A percentile compares a stretch with the other conserved stretches of the same genome.
These are phyloP conservation scores for Hemibagrus guttatus DNA, from an alignment of 2,797 vertebrate species.

Conservation along the genomic window DNA sequence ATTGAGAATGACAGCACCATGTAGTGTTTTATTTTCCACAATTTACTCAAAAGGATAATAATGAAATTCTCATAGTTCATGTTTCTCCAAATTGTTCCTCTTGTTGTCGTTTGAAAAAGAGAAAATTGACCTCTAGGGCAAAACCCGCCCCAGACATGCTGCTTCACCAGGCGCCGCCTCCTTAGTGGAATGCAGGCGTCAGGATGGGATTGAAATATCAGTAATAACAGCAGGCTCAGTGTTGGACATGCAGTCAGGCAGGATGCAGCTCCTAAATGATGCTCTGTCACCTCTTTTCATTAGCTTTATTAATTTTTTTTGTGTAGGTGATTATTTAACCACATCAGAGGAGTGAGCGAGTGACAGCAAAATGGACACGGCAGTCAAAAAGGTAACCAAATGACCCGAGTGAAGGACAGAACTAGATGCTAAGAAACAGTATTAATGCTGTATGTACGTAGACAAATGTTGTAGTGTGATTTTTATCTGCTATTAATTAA, in stretches of 20 bases:
- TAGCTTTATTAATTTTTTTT: accelerated
- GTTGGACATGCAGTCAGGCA: background rate
- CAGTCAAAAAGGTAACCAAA: conserved; percentile 43
- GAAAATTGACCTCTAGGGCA: background rate
- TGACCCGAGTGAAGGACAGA: background rate
- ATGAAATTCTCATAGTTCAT: background rate
- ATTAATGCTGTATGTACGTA: background rate
- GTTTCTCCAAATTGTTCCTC: background rate
- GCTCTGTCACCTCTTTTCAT: background rate
- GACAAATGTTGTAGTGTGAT: background rate
- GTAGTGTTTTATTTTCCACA: background rate
- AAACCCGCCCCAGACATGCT: background rate
- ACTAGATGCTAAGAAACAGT: background rate
- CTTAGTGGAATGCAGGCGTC: background rate
- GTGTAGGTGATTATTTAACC: background rate
- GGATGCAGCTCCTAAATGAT: background rate
- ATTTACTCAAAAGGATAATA: background rate
- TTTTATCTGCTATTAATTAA: background rate
- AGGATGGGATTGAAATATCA: background rate
- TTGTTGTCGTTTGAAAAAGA: background rate
- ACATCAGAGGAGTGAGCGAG: background rate
- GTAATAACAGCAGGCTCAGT: background rate
- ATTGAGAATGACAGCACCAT: background rate
- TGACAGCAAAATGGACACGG: conserved; percentile 38
- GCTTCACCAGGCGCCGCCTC: background rate